Percentiles rank a stretch among this genome's conserved stretches.
Evolutionary conservation across 1,140 invertebrate species (phyloP).

Genomic region (Drosophila pandora): DNA sequence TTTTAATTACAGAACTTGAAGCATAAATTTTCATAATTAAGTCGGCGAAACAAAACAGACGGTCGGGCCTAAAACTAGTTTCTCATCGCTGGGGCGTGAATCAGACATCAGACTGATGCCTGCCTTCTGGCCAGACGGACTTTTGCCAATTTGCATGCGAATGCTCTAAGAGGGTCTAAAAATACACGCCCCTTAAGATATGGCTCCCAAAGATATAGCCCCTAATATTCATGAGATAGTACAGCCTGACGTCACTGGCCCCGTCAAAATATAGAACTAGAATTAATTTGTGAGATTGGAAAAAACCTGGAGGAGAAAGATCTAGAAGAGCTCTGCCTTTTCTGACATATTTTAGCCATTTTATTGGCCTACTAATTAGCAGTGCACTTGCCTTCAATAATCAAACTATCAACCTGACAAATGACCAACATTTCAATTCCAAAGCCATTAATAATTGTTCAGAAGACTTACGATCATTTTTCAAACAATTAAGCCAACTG

Average conservation of each 20-base stretch:
- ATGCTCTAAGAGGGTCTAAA: not conserved
- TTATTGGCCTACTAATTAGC: not conserved
- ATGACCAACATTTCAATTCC: not conserved
- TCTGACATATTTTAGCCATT: too few species aligned
- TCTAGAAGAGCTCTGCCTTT: not conserved
- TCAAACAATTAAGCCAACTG: constrained; percentile 17
- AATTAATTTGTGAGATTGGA: not conserved
- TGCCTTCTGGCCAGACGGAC: not conserved
- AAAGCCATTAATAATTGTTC: not conserved
- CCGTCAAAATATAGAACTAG: not conserved
- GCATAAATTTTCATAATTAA: constrained; percentile 43
- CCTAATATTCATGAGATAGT: not conserved
- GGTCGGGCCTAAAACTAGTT: constrained; percentile 26
- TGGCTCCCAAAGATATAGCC: too few species aligned
- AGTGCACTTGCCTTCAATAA: not conserved
- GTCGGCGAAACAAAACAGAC: constrained; percentile 6
- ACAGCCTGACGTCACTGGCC: constrained; percentile 1
- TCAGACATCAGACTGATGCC: constrained; percentile 1
- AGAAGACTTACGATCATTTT: constrained; percentile 3
- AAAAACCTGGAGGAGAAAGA: not conserved
- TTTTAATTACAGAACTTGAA: constrained; percentile 40
- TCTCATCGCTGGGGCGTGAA: constrained; percentile 4
- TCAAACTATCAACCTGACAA: not conserved
- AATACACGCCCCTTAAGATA: not conserved
- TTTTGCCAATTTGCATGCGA: constrained; percentile 2